phyloP scores from a whole-genome alignment of 2,797 vertebrate genomes.

The Platalea minor region DNA sequence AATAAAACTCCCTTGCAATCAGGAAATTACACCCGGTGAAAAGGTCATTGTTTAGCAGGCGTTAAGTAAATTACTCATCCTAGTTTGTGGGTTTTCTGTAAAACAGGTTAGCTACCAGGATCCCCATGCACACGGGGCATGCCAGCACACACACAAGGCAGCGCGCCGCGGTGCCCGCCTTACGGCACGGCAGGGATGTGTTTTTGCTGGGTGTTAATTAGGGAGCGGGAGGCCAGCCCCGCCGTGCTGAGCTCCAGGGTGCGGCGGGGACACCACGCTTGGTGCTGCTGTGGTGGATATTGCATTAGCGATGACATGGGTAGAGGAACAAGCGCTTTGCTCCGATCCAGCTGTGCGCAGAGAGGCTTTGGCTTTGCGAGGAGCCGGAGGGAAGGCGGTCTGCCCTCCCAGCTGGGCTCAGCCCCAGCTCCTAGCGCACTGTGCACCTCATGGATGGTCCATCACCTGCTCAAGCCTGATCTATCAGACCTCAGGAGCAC shows the following conservation, averaged over 20 bases:
- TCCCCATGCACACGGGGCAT: accelerated
- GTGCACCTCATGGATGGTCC: accelerated
- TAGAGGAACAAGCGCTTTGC: accelerated
- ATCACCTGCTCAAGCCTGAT: background rate
- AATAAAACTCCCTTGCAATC: background rate
- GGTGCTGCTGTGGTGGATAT: accelerated
- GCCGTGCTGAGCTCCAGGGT: background rate
- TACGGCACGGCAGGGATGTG: accelerated
- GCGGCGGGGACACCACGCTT: accelerated
- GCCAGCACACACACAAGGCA: background rate
- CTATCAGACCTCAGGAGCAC: background rate
- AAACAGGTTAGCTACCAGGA: background rate
- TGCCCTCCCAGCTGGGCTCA: background rate
- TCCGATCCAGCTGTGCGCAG: accelerated
- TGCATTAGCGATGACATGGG: accelerated
- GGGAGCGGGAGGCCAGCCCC: background rate
- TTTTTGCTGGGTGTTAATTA: background rate
- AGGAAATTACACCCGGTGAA: background rate
- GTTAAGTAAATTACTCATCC: background rate
- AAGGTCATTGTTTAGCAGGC: background rate
- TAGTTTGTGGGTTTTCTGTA: background rate
- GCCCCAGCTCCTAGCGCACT: accelerated
- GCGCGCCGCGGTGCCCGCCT: accelerated
- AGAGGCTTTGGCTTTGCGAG: background rate
- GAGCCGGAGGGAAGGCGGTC: background rate